Evolutionary conservation across 30 jellyfish, hydroid and myxozoan species (phyloP).

Genomic region (Catostylus mosaicus): DNA sequence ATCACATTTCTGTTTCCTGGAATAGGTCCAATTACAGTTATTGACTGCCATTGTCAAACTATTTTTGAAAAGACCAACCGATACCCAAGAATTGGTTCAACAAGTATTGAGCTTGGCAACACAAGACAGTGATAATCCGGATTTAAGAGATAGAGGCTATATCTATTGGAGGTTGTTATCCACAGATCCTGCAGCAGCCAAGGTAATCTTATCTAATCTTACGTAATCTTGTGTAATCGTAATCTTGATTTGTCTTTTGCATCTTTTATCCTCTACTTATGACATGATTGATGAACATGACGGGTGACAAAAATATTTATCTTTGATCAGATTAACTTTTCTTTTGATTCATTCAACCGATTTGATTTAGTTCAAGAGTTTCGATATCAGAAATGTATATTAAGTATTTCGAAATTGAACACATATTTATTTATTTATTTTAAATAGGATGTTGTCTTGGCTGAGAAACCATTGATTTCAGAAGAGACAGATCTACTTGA

Average conservation of each 20-base stretch:
- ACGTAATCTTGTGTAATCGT: too few relatives aligned
- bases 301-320: too few relatives aligned
- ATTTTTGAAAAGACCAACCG: slow-evolving; percentile 97
- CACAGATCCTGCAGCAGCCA: slow-evolving; percentile 99
- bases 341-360: too few relatives aligned
- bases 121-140: slow-evolving; percentile 99
- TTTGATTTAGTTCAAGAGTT: too few relatives aligned
- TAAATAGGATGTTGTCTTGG: slow-evolving; percentile 92
- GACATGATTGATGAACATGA: too few relatives aligned
- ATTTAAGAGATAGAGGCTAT: slow-evolving; percentile 96
- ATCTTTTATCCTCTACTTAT: too few relatives aligned
- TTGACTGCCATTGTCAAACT: slow-evolving; percentile 96
- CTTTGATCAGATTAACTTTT: too few relatives aligned
- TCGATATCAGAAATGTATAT: too few relatives aligned
- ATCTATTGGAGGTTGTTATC: slow-evolving; percentile 96
- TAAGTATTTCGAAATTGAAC: too few relatives aligned
- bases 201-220: too few relatives aligned
- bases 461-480: slow-evolving; percentile 95
- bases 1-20: not conserved
- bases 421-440: not conserved
- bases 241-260: too few relatives aligned
- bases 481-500: slow-evolving; percentile 95
- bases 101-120: slow-evolving; percentile 97
- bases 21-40: slow-evolving; percentile 91
- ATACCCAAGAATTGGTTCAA: slow-evolving; percentile 94